Percentiles rank a stretch among this genome's conserved stretches.
phyloP scores from a whole-genome alignment of 2,113 vertebrate genomes.

The Corythaixoides concolor region DNA sequence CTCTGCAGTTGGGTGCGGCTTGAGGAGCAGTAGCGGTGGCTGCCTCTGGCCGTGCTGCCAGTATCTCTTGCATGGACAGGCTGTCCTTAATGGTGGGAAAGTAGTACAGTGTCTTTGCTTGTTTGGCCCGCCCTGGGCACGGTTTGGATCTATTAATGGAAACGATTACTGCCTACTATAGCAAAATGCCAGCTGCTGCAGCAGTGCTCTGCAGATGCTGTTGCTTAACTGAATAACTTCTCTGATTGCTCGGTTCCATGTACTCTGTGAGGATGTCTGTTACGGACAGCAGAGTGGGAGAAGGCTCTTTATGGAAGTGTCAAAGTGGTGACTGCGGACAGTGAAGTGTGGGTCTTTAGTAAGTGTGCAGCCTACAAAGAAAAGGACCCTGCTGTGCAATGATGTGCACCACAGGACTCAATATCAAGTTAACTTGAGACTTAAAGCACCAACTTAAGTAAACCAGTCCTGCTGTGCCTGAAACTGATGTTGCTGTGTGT shows the following conservation, averaged over 20 bases:
- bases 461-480: neutral
- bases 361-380: neutral
- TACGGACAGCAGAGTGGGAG: neutral
- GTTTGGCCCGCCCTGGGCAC: neutral
- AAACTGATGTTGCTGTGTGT: neutral
- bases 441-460: neutral
- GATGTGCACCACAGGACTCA: neutral
- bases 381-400: neutral
- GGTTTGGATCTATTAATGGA: constrained; percentile 45
- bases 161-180: constrained; percentile 12
- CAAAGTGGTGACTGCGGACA: neutral
- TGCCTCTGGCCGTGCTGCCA: neutral
- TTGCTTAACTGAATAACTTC: neutral
- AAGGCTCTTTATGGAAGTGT: neutral
- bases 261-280: neutral
- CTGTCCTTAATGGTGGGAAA: neutral
- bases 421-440: neutral
- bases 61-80: neutral
- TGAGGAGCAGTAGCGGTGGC: neutral
- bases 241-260: neutral
- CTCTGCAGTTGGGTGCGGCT: neutral
- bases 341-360: neutral
- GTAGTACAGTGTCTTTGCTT: neutral
- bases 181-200: neutral
- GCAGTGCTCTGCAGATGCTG: neutral